These are phyloP conservation scores for Riparia riparia DNA, from an alignment of 2,113 vertebrate species.

Conservation along the genomic window DNA sequence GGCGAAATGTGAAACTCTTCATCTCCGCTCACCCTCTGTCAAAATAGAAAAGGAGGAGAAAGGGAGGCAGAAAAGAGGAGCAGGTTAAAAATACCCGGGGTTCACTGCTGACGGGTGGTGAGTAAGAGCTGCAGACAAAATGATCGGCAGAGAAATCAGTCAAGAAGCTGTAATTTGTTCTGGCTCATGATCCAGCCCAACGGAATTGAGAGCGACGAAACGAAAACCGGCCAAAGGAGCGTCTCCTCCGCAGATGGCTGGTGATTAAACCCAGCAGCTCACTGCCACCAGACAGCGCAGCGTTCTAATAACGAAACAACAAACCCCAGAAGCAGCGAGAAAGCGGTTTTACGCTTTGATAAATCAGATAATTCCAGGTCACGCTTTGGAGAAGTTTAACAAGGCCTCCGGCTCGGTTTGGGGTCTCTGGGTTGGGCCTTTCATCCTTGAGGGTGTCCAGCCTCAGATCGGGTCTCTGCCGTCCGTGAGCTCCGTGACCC, in stretches of 20 bases:
- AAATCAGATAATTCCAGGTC: neutral
- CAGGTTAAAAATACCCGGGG: constrained; percentile 28
- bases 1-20: neutral
- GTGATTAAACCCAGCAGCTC: neutral
- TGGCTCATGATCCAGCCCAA: neutral
- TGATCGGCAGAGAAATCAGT: neutral
- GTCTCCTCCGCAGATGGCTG: neutral
- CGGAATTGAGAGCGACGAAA: neutral
- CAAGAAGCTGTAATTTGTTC: constrained; percentile 6
- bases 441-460: neutral
- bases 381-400: neutral
- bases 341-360: neutral
- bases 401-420: neutral
- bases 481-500: neutral
- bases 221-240: neutral
- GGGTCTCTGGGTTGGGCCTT: neutral
- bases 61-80: neutral
- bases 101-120: neutral
- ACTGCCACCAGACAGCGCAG: neutral
- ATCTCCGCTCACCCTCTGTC: neutral
- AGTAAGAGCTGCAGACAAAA: constrained; percentile 9
- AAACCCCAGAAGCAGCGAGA: neutral
- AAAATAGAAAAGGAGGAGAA: neutral
- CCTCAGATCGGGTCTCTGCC: neutral
- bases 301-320: neutral